phyloP scores from a whole-genome alignment of 1,140 invertebrate genomes.

The Anoplolepis gracilipes region DNA sequence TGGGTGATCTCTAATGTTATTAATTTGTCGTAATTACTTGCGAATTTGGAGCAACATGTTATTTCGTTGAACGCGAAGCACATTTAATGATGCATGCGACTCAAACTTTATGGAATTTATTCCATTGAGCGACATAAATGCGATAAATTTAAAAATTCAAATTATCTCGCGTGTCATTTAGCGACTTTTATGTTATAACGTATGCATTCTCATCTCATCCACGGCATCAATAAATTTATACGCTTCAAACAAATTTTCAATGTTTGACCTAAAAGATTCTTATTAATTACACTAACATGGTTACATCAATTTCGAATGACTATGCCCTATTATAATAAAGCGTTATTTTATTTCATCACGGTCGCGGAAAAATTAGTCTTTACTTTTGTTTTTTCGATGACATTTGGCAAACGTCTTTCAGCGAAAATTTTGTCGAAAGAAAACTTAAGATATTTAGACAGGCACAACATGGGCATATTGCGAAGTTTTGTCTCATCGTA shows the following conservation, averaged over 20 bases:
- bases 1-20: background rate
- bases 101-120: background rate
- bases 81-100: background rate
- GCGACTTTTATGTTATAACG: background rate
- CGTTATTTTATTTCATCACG: background rate
- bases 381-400: background rate
- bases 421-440: background rate
- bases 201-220: background rate
- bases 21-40: background rate
- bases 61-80: background rate
- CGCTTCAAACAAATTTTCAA: background rate
- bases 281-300: background rate
- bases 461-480: background rate
- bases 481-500: slow-evolving; percentile 21
- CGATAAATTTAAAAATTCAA: background rate
- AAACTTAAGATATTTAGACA: slow-evolving; percentile 38
- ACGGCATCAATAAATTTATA: background rate
- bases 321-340: background rate
- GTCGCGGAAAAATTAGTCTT: background rate
- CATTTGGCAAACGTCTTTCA: background rate
- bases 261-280: background rate
- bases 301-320: slow-evolving; percentile 3
- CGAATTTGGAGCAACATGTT: background rate
- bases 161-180: background rate
- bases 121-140: background rate